Base-by-base conservation (phyloP, 2,888 invertebrate genomes). In the Cybosia mesomella region DNA sequence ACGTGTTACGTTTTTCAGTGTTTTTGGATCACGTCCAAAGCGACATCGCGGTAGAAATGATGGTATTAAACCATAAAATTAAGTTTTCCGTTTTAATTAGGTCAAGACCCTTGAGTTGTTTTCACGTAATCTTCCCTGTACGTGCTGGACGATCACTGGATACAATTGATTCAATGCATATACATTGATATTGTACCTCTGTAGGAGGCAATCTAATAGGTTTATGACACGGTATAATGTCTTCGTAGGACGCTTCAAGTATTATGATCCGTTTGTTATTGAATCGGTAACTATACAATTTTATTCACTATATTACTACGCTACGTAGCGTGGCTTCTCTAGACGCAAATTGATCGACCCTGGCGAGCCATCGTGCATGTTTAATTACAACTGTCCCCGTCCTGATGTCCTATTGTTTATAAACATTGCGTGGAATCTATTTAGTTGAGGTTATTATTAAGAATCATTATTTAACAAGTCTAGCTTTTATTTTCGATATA, bases 1-100 rank as follows among this genome's bases (percentile, higher is more conserved):
- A 69, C 66, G 68, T 70, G 75, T 76, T 75, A 74, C 63, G 77
- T 83, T 85, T 87, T 86, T 83, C 83, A 82, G 77, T 79, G 82
- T 77, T 75, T 64, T 81, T 89, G 87, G 87, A 85, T 59, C 59
- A 67, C 64, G 60, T 78, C 88, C 87, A 87, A 80, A 75, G 66
- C 66, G 71, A 76, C 62, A 67, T 75, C 57, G 72, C 68, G 60
- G 36, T 66, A 61, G 63, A 60, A 77, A 74, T 75, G 74, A 81
- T 75, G 75, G 77, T 75, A 71, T 73, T 71, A 60, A 32, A 49
- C 69, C 69, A 64, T 65, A 72, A 65, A 71, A 74, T 53, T 63
- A 59, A 62, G 71, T 71, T 73, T 63, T 21, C 69, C 66, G 67
- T 74, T 73, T 54, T 69, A 74, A 76, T 70, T 58, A 75, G 79